Evolutionary conservation across 2,113 vertebrate genomes (phyloP).

Genomic region (Lagenorhynchus albirostris): DNA sequence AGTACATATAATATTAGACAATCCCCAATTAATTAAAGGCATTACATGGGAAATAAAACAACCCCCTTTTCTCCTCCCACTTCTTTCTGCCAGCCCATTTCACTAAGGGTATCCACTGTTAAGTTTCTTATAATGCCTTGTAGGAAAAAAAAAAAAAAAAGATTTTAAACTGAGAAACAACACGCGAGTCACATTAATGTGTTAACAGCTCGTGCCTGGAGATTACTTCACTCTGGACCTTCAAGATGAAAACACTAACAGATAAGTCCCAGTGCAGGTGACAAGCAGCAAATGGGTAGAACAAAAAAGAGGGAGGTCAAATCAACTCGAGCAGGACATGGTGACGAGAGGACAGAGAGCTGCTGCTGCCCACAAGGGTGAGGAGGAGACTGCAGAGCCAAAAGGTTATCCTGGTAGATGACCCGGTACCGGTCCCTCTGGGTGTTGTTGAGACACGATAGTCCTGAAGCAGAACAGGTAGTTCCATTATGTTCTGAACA

Average conservation of each 20-base stretch:
- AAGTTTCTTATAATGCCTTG: background rate
- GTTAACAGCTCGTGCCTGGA: background rate
- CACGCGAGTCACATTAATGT: background rate
- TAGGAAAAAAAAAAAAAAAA: background rate
- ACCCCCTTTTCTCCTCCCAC: background rate
- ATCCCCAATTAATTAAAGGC: background rate
- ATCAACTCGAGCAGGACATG: background rate
- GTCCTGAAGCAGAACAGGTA: background rate
- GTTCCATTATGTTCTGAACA: background rate
- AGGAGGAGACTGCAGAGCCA: background rate
- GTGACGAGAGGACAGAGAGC: background rate
- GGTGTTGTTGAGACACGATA: background rate
- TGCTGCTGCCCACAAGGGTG: background rate
- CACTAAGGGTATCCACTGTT: background rate
- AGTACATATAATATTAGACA: background rate
- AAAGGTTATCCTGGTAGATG: background rate
- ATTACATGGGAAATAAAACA: background rate
- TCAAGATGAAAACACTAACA: background rate
- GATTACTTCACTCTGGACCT: background rate
- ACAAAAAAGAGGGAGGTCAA: background rate
- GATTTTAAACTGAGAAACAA: background rate
- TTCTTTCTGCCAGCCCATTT: background rate
- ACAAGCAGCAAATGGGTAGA: background rate
- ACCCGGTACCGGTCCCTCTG: background rate
- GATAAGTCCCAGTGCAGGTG: background rate